Conservation (phyloP, 2,797 vertebrate species). For the Sebastolobus alascanus region DNA sequence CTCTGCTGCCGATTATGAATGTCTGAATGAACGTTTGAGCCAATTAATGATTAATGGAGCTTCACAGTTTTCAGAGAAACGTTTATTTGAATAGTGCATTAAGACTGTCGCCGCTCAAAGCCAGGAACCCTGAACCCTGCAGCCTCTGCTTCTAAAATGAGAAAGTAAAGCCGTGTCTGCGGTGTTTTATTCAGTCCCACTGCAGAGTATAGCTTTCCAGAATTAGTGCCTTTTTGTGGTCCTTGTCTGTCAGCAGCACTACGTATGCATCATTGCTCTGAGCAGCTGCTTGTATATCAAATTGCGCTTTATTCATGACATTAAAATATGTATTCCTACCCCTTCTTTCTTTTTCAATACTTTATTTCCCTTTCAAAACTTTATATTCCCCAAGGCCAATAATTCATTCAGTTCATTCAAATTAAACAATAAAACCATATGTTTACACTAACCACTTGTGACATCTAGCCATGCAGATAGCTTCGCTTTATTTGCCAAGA, state of each 20-base stretch:
- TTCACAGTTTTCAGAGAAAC: constrained; percentile 63
- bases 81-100: constrained; percentile 76
- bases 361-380: not conserved
- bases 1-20: constrained; percentile 69
- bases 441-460: not conserved
- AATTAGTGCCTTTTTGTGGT: constrained; percentile 40
- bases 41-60: constrained; percentile 75
- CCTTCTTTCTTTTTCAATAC: constrained; percentile 8
- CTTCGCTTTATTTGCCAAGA: not conserved
- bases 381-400: not conserved
- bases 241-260: constrained; percentile 33
- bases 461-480: not conserved
- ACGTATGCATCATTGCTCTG: constrained; percentile 32
- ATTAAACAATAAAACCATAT: not conserved
- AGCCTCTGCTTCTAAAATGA: constrained; percentile 17
- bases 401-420: not conserved
- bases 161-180: constrained; percentile 50
- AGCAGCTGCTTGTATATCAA: constrained; percentile 7
- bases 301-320: constrained; percentile 33
- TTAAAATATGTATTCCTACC: constrained; percentile 28
- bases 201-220: constrained; percentile 15
- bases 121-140: not conserved
- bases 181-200: constrained; percentile 43
- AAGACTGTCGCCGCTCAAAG: constrained; percentile 22
- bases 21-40: constrained; percentile 71